phyloP scores from a whole-genome alignment of 2,888 invertebrate species.

The Drosophila neonasuta region DNA sequence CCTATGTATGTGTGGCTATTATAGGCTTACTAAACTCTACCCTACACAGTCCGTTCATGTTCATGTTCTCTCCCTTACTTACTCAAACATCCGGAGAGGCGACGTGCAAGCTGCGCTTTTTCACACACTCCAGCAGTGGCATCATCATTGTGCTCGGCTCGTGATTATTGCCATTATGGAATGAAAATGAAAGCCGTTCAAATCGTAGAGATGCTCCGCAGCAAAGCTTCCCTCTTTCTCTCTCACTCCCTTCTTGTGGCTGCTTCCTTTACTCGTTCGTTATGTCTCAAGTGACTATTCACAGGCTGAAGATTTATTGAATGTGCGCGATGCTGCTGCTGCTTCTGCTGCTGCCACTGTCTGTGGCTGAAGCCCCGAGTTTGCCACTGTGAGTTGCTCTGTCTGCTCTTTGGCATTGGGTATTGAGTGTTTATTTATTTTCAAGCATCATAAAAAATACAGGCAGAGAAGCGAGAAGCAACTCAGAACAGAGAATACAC shows the following conservation, averaged over 20 bases:
- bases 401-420: conserved; percentile 73
- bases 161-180: conserved; percentile 70
- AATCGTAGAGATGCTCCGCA: conserved; percentile 31
- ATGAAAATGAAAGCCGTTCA: conserved; percentile 68
- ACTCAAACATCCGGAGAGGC: conserved; percentile 27
- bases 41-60: neutral
- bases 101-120: conserved; percentile 74
- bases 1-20: conserved; percentile 62
- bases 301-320: conserved; percentile 77
- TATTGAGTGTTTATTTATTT: conserved; percentile 80
- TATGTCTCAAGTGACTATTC: conserved; percentile 77
- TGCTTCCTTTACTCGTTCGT: conserved; percentile 1
- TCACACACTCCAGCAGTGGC: conserved; percentile 58
- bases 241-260: neutral
- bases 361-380: conserved; percentile 18
- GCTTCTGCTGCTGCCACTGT: conserved; percentile 28
- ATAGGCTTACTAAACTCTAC: conserved; percentile 44
- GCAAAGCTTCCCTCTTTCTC: conserved; percentile 17
- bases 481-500: conserved; percentile 22
- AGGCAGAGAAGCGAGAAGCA: conserved; percentile 30
- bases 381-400: conserved; percentile 53
- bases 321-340: conserved; percentile 59
- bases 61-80: neutral
- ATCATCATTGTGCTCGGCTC: conserved; percentile 53
- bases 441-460: conserved; percentile 77